phyloP scores from a whole-genome alignment of 2,113 vertebrate species.

The Erinaceus europaeus region DNA sequence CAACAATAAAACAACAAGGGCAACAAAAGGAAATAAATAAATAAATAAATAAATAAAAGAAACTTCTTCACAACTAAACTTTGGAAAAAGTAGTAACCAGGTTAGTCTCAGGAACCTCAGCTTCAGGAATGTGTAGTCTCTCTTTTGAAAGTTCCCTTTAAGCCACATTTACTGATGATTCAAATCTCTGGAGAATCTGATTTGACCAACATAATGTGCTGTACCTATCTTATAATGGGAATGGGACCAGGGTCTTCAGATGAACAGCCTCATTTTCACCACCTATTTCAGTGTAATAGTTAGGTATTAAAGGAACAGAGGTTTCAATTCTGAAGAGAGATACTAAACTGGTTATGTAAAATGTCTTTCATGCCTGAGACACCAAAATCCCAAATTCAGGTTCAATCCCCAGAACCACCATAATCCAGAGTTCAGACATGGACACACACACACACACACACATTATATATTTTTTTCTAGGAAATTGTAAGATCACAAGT shows the following conservation, averaged over 20 bases:
- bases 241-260: neutral
- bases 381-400: too few relatives aligned
- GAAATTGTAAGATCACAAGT: neutral
- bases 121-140: neutral
- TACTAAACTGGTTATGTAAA: too few relatives aligned
- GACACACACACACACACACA: too few relatives aligned
- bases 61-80: too few relatives aligned
- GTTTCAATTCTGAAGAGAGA: too few relatives aligned
- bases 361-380: too few relatives aligned
- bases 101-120: neutral
- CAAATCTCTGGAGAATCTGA: neutral
- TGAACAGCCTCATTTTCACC: neutral
- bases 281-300: neutral
- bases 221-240: neutral
- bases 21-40: too few relatives aligned
- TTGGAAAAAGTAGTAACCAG: too few relatives aligned
- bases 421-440: too few relatives aligned
- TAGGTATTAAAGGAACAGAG: neutral
- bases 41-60: too few relatives aligned
- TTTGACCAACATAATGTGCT: neutral
- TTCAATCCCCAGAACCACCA: too few relatives aligned
- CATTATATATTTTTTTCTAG: neutral
- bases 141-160: neutral
- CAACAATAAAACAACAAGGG: too few relatives aligned
- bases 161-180: neutral